These are phyloP conservation scores for Phyllostomus discolor DNA, from an alignment of 2,113 vertebrate species.

Conservation along the genomic window DNA sequence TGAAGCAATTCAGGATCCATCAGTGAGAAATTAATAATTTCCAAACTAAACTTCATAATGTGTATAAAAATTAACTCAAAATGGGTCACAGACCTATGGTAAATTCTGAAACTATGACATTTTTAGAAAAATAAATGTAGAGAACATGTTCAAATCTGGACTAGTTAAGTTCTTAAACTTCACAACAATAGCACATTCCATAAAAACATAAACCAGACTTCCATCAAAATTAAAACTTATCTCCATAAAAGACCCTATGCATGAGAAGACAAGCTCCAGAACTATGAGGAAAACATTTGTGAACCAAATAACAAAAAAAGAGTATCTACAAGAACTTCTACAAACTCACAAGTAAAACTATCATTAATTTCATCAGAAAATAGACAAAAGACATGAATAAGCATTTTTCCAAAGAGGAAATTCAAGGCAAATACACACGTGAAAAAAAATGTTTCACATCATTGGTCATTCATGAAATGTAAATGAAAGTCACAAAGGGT, in stretches of 20 bases:
- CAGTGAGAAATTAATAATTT: background rate
- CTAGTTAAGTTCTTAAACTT: background rate
- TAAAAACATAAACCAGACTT: background rate
- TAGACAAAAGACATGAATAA: background rate
- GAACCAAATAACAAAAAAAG: background rate
- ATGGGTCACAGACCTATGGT: background rate
- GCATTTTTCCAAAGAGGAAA: background rate
- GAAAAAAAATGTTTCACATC: no score
- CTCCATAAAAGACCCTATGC: background rate
- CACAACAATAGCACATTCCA: background rate
- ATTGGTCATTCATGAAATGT: no score
- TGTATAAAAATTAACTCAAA: background rate
- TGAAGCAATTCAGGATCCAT: background rate
- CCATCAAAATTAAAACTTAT: background rate
- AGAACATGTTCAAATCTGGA: background rate
- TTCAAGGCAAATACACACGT: no score
- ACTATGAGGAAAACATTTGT: background rate
- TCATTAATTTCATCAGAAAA: background rate
- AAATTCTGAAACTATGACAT: no score
- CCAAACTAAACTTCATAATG: background rate
- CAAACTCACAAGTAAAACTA: background rate
- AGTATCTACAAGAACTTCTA: background rate
- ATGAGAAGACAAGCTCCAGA: background rate
- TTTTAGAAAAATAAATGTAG: no score
- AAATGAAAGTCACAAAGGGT: no score